phyloP scores from a whole-genome alignment of 2,113 vertebrate species.

The Camelus bactrianus region DNA sequence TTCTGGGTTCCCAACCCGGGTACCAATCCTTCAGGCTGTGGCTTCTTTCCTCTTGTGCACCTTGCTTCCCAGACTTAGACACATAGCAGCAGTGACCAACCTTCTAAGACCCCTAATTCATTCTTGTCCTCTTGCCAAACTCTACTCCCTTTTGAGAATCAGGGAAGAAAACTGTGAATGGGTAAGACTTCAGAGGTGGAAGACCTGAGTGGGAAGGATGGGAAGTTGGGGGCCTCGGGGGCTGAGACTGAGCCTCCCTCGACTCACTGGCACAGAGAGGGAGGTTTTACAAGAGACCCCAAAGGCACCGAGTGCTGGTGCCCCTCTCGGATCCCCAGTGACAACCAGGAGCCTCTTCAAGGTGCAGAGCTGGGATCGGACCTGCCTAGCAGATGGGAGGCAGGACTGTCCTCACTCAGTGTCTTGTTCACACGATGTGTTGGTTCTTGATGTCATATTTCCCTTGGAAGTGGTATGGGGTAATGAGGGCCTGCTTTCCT shows the following conservation, averaged over 20 bases:
- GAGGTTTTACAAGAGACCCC: fast-evolving
- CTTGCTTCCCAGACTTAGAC: fast-evolving
- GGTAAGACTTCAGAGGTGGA: not conserved
- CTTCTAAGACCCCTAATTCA: not conserved
- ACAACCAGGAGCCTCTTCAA: not conserved
- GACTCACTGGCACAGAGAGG: not conserved
- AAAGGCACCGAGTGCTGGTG: not conserved
- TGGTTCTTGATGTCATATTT: fast-evolving
- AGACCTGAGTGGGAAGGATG: not conserved
- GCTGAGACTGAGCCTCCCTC: not conserved
- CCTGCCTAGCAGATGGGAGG: not conserved
- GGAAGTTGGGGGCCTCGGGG: not conserved
- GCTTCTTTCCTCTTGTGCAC: fast-evolving
- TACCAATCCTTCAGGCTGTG: not conserved
- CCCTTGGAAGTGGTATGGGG: not conserved
- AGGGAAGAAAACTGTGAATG: not conserved
- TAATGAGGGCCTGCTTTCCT: not conserved
- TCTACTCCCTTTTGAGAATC: not conserved
- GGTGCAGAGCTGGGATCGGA: not conserved
- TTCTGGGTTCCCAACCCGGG: too few species aligned
- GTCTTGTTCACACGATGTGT: fast-evolving
- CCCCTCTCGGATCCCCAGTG: not conserved
- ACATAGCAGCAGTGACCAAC: not conserved
- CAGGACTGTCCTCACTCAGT: fast-evolving
- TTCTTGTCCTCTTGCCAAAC: fast-evolving